Evolutionary conservation across 2,113 vertebrate genomes (phyloP).

Genomic region (Chrysochloris asiatica): DNA sequence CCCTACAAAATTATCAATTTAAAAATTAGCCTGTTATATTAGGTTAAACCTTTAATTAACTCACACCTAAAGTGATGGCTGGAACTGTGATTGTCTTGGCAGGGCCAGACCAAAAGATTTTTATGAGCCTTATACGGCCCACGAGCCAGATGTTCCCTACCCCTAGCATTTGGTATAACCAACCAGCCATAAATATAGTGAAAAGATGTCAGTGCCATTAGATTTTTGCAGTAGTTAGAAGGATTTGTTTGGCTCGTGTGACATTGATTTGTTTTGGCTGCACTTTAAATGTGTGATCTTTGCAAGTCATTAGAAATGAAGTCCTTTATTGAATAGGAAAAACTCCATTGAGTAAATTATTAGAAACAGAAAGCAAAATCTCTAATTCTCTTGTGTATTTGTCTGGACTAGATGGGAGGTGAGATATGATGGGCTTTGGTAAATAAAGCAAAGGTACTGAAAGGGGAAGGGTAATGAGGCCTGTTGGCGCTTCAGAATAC

Average conservation of each 20-base stretch:
- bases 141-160: too few species aligned
- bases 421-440: not conserved
- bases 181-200: not conserved
- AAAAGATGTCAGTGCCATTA: slow-evolving; percentile 64
- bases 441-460: not conserved
- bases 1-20: too few species aligned
- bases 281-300: slow-evolving; percentile 81
- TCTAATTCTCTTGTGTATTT: not conserved
- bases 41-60: too few species aligned
- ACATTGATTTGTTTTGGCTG: slow-evolving; percentile 88
- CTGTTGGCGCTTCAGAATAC: not conserved
- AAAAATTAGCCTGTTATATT: too few species aligned
- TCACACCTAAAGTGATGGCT: too few species aligned
- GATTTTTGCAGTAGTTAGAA: slow-evolving; percentile 67
- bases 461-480: not conserved
- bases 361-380: not conserved
- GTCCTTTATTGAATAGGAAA: slow-evolving; percentile 76
- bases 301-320: slow-evolving; percentile 84
- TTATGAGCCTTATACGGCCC: too few species aligned
- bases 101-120: too few species aligned
- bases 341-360: slow-evolving; percentile 67
- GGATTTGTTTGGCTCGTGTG: slow-evolving; percentile 81
- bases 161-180: too few species aligned
- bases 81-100: too few species aligned
- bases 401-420: not conserved